Conservation (phyloP, 2,888 invertebrate genomes). For the Apotomis capreana region DNA sequence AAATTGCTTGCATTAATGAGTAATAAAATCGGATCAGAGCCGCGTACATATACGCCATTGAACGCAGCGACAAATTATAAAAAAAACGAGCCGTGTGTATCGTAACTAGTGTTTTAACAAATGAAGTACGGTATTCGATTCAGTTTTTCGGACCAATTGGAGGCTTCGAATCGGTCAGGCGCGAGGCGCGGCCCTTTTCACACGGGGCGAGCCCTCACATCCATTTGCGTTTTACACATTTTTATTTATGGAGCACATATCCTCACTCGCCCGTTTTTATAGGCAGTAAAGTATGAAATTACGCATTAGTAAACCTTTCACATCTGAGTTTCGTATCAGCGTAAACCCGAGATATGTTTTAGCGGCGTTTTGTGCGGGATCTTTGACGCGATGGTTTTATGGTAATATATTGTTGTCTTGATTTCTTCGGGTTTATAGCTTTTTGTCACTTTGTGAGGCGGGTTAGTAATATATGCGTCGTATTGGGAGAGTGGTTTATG, state of each 20-base stretch:
- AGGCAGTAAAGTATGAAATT: conserved; percentile 78
- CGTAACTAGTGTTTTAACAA: conserved; percentile 34
- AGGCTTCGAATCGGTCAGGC: conserved; percentile 46
- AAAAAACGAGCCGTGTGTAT: conserved; percentile 37
- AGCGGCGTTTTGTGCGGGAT: conserved; percentile 63
- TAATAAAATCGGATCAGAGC: conserved; percentile 25
- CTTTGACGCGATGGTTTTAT: conserved; percentile 70
- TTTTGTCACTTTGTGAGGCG: conserved; percentile 67
- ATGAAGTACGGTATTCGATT: conserved; percentile 59
- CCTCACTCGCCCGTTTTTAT: conserved; percentile 70
- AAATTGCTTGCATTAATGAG: conserved; percentile 20
- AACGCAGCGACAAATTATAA: conserved; percentile 16
- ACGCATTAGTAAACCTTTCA: conserved; percentile 77
- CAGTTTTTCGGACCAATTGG: conserved; percentile 59
- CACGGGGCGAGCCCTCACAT: conserved; percentile 54
- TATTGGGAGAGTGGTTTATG: conserved; percentile 33
- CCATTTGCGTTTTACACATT: conserved; percentile 70
- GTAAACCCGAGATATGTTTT: conserved; percentile 75
- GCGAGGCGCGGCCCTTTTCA: conserved; percentile 51
- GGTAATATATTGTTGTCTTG: conserved; percentile 68
- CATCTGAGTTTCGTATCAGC: conserved; percentile 68
- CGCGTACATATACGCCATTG: conserved; percentile 12
- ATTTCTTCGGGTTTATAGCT: conserved; percentile 66
- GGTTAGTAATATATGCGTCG: conserved; percentile 36
- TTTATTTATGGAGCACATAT: conserved; percentile 72